phyloP scores from a whole-genome alignment of 2,888 invertebrate species.

The Orthosia incerta region DNA sequence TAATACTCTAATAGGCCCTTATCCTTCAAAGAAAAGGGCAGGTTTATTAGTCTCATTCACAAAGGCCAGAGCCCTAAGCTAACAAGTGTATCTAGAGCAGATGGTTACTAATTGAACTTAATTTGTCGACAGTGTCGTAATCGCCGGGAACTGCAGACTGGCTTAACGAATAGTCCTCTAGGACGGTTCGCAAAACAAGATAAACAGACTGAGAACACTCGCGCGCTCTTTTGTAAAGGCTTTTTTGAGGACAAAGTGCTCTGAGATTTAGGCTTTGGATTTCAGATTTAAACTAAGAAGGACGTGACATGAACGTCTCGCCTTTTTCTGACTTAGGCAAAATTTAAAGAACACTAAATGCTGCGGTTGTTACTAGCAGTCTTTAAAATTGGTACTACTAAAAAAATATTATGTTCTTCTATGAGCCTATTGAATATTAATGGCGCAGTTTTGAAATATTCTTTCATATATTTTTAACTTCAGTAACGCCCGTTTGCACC shows the following conservation, averaged over 20 bases:
- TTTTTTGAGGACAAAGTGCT: conserved; percentile 4
- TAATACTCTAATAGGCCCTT: neutral
- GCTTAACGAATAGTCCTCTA: conserved; percentile 39
- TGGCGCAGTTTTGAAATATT: too few relatives aligned
- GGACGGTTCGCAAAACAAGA: conserved; percentile 15
- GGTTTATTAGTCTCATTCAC: conserved; percentile 18
- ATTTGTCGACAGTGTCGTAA: conserved; percentile 57
- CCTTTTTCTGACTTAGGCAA: neutral
- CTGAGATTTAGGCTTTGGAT: conserved; percentile 1
- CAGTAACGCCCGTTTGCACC: too few relatives aligned
- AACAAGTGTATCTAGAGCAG: conserved; percentile 59
- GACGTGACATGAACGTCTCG: neutral
- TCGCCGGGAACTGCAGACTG: conserved; percentile 21
- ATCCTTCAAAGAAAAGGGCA: neutral
- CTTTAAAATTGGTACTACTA: too few relatives aligned
- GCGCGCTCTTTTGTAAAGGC: neutral
- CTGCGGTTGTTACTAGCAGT: too few relatives aligned
- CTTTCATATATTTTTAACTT: too few relatives aligned
- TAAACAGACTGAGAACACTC: conserved; percentile 3
- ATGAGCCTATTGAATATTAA: too few relatives aligned
- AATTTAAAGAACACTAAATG: too few relatives aligned
- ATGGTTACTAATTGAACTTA: conserved; percentile 68
- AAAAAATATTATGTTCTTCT: too few relatives aligned
- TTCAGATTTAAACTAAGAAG: conserved; percentile 1
- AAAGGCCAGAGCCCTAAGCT: conserved; percentile 36